These are phyloP conservation scores for Cistogaster globosa DNA, from an alignment of 2,888 invertebrate species.

Conservation along the genomic window DNA sequence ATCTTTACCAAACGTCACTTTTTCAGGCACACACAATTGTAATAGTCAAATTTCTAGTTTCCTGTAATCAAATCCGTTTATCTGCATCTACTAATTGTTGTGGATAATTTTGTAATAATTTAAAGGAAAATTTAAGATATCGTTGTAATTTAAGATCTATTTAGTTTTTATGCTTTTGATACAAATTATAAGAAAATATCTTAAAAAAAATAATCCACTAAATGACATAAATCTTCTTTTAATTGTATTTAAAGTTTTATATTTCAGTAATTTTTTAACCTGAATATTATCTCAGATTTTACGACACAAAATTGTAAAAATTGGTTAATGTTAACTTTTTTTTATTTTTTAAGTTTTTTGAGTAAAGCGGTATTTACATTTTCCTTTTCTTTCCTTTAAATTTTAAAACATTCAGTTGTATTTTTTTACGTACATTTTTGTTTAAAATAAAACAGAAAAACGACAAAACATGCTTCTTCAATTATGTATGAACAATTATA, in stretches of 20 bases:
- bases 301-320: no score
- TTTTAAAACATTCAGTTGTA: slow-evolving; percentile 20
- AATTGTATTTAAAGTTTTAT: no score
- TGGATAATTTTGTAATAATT: slow-evolving; percentile 51
- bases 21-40: slow-evolving; percentile 33
- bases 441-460: neutral
- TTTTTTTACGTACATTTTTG: neutral
- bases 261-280: no score
- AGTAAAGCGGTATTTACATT: neutral
- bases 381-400: neutral
- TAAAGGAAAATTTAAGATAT: neutral
- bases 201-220: neutral
- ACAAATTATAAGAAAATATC: neutral
- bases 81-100: slow-evolving; percentile 66
- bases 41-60: slow-evolving; percentile 66
- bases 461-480: slow-evolving; percentile 36
- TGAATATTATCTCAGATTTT: no score
- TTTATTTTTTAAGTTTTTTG: neutral
- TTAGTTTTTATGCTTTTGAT: neutral
- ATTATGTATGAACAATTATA: slow-evolving; percentile 25
- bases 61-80: slow-evolving; percentile 57
- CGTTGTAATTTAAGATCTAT: neutral
- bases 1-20: slow-evolving; percentile 15
- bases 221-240: neutral
- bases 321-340: neutral